Conservation (phyloP, 2,797 vertebrate species). For the Balearica regulorum region DNA sequence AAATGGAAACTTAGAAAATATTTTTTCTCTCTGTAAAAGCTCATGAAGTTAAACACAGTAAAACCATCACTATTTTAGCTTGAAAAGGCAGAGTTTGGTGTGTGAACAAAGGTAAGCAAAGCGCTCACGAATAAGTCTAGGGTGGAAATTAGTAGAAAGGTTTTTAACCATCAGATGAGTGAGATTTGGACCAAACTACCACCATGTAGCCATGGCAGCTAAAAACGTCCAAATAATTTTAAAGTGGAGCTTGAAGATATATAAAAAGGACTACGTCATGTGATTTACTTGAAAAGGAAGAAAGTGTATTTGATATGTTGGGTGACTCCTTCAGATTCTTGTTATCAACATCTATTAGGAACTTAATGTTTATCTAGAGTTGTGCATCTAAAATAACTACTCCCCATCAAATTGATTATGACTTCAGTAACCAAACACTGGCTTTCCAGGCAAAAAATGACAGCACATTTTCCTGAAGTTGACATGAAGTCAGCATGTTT, state of each 20-base stretch:
- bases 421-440: neutral
- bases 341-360: constrained; percentile 23
- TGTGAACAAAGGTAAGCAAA: neutral
- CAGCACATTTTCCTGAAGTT: constrained; percentile 9
- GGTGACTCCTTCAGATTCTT: neutral
- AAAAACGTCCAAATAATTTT: neutral
- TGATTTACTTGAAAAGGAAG: neutral
- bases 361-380: neutral
- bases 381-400: neutral
- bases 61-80: neutral
- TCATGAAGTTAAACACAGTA: neutral
- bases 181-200: neutral
- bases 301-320: neutral
- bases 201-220: neutral
- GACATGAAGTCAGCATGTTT: neutral
- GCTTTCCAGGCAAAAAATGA: neutral
- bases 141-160: neutral
- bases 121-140: neutral
- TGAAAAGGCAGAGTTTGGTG: neutral
- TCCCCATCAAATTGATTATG: constrained; percentile 6
- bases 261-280: neutral
- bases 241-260: neutral
- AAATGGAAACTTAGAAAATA: neutral
- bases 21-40: neutral
- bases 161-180: neutral